A percentile compares a stretch with the other conserved stretches of the same genome.
Evolutionary conservation across 2,113 vertebrate species (phyloP).

Genomic region (Numida meleagris): DNA sequence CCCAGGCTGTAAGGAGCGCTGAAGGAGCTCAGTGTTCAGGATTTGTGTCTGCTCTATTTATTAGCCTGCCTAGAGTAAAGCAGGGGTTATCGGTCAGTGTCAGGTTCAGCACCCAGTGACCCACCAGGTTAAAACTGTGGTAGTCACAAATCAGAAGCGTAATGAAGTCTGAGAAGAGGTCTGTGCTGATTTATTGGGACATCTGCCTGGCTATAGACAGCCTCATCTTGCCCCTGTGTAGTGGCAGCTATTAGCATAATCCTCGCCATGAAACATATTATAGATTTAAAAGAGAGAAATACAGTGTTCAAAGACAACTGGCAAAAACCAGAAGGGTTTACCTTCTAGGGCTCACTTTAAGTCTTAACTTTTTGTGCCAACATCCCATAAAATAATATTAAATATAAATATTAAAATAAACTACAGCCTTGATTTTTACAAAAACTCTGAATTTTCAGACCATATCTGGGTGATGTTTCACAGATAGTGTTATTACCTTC

Average conservation of each 20-base stretch:
- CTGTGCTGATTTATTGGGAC: conserved; percentile 66
- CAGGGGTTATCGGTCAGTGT: conserved; percentile 56
- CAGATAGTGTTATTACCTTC: background rate
- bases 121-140: conserved; percentile 42
- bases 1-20: background rate
- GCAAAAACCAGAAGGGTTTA: conserved; percentile 29
- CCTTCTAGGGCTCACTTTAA: background rate
- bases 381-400: background rate
- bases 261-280: conserved; percentile 11
- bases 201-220: conserved; percentile 67
- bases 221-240: conserved; percentile 3
- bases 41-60: conserved; percentile 62
- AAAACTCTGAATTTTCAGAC: conserved; percentile 28
- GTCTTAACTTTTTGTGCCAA: conserved; percentile 11
- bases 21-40: conserved; percentile 44
- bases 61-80: conserved; percentile 25
- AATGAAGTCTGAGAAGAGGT: conserved; percentile 68
- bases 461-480: conserved; percentile 5
- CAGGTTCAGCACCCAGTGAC: conserved; percentile 69
- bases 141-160: conserved; percentile 69
- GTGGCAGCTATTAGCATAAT: conserved; percentile 59
- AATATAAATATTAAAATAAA: background rate
- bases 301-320: conserved; percentile 34
- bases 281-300: conserved; percentile 14
- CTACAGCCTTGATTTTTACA: background rate